These are phyloP conservation scores for Chironomus riparius DNA, from an alignment of 2,888 invertebrate species.

Conservation along the genomic window DNA sequence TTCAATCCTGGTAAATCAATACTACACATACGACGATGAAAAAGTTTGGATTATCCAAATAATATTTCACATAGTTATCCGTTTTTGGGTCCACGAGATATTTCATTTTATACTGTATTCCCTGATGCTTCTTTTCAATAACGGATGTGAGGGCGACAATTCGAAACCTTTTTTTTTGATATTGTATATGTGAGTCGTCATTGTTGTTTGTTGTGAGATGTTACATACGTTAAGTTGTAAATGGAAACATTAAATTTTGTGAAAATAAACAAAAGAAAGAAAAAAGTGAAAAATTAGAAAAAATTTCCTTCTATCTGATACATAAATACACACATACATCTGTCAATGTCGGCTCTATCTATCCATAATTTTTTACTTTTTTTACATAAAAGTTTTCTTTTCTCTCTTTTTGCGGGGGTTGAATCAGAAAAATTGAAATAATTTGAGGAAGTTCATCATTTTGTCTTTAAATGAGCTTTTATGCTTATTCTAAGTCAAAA, in stretches of 20 bases:
- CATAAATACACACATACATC: not conserved
- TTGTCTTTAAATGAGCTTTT: no score
- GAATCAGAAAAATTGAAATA: no score
- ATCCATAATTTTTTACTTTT: no score
- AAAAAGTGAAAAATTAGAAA: no score
- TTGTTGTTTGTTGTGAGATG: no score
- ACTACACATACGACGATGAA: constrained; percentile 14
- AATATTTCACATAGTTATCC: constrained; percentile 39
- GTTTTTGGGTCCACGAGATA: constrained; percentile 39
- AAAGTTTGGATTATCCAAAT: constrained; percentile 25
- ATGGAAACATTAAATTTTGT: not conserved
- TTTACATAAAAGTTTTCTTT: no score
- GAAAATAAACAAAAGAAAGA: not conserved
- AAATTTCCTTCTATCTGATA: no score
- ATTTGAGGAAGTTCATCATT: no score
- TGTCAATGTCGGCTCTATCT: not conserved
- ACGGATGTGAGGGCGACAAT: constrained; percentile 40
- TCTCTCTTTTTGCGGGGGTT: no score
- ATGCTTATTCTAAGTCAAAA: no score
- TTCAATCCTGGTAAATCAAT: constrained; percentile 22
- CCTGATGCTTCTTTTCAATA: constrained; percentile 41
- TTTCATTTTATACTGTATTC: constrained; percentile 38
- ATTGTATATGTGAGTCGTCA: not conserved
- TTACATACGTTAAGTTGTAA: not conserved
- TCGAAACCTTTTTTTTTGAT: constrained; percentile 35